These are phyloP conservation scores for Plutella xylostella DNA, from an alignment of 2,888 invertebrate species.

Conservation along the genomic window DNA sequence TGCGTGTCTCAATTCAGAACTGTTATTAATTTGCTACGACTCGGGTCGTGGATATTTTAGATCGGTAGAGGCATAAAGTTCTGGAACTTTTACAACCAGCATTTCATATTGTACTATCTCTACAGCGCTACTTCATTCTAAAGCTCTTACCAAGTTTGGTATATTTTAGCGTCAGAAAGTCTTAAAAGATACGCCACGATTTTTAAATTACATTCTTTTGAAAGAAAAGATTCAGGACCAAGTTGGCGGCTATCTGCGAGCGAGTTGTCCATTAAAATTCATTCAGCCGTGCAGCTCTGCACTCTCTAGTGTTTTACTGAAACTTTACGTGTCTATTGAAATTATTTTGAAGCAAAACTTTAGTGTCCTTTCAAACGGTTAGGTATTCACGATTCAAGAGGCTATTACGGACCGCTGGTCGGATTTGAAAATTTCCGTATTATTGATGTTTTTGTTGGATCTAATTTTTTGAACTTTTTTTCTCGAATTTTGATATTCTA, in stretches of 20 bases:
- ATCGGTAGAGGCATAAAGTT: no score
- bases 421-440: neutral
- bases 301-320: conserved; percentile 23
- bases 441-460: neutral
- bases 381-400: neutral
- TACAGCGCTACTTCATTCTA: no score
- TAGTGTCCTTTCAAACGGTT: neutral
- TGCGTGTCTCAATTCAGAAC: no score
- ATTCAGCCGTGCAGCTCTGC: conserved; percentile 24
- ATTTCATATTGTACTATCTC: no score
- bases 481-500: conserved; percentile 50
- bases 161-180: neutral
- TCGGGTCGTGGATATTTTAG: no score
- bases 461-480: neutral
- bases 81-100: no score
- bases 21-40: no score
- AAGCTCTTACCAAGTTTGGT: neutral
- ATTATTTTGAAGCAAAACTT: neutral
- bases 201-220: conserved; percentile 14
- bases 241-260: conserved; percentile 19
- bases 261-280: conserved; percentile 31
- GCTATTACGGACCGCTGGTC: no score
- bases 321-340: conserved; percentile 16
- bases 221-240: conserved; percentile 19
- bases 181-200: conserved; percentile 9